phyloP scores from a whole-genome alignment of 2,113 vertebrate species.

The Aegithalos caudatus region DNA sequence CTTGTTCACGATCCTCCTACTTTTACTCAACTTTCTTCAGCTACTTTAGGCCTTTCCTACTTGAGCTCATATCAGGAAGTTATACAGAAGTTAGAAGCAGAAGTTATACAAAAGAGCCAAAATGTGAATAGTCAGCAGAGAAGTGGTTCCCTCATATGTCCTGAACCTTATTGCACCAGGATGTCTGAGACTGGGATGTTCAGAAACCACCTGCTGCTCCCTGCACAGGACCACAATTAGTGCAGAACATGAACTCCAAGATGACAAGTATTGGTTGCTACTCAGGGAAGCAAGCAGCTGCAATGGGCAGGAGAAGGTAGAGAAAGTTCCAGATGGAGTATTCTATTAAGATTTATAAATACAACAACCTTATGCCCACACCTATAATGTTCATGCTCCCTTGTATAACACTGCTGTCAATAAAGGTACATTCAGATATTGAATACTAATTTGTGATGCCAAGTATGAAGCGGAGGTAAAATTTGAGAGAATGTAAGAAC shows the following conservation, averaged over 20 bases:
- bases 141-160: not conserved
- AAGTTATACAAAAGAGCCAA: not conserved
- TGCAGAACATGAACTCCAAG: not conserved
- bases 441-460: not conserved
- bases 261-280: not conserved
- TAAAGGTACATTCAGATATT: not conserved
- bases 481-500: slow-evolving; percentile 78
- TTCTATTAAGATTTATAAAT: not conserved
- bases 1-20: not conserved
- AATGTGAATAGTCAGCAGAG: not conserved
- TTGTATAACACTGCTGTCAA: not conserved
- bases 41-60: not conserved
- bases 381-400: not conserved
- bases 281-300: not conserved
- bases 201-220: not conserved
- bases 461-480: not conserved
- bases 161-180: not conserved
- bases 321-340: not conserved
- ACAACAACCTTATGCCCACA: not conserved
- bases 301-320: not conserved
- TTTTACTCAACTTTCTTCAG: not conserved
- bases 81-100: no score
- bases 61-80: not conserved
- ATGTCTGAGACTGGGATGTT: not conserved
- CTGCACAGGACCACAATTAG: not conserved